Evolutionary conservation across 1,140 invertebrate species (phyloP), one percentile per base, ranked within the genome.

Genomic region (Heliconius nattereri): DNA sequence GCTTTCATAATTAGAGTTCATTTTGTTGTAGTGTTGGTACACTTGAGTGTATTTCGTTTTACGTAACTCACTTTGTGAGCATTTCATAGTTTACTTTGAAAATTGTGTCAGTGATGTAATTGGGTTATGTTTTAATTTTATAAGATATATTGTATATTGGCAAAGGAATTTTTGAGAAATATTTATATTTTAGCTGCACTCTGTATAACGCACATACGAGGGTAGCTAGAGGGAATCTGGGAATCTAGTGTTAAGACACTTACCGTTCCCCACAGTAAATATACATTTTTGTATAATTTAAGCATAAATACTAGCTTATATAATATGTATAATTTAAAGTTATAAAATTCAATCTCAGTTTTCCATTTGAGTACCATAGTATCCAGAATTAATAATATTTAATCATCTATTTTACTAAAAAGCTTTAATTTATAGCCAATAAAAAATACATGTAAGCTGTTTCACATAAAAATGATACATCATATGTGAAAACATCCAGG

Each of bases 401-500:
- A 52, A 20, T 19, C 49, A 54, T n/a, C 1, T 8, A 7, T 7
- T 54, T 19, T 19, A 7, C 19, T 16, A n/a, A 60, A 60, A 60
- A 26, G 7, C 23, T 66, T 26, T 13, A 6, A 66, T 66, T 29
- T 29, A 11, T 26, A 66, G n/a, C 60, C n/a, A 9, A n/a, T 11
- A 66, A 66, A 60, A 57, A 57, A n/a, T 9, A 57, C 8, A 23
- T 57, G 7, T 2, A 1, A 23, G n/a, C 7, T 23, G 23, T 57
- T 66, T 11, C 23, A 26, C 23, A 26, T 66, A 6, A 57, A 66
- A 26, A 66, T 16, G 23, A 11, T 45, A 71, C 70, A 77, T 71
- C 73, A 71, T 45, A 73, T 49, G 20, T 20, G 29, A 71, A 74
- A 57, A 77, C 70, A 81, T 76, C 52, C 70, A 77, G 70, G 66